phyloP scores from a whole-genome alignment of 2,113 vertebrate species.

The Enhydra lutris region DNA sequence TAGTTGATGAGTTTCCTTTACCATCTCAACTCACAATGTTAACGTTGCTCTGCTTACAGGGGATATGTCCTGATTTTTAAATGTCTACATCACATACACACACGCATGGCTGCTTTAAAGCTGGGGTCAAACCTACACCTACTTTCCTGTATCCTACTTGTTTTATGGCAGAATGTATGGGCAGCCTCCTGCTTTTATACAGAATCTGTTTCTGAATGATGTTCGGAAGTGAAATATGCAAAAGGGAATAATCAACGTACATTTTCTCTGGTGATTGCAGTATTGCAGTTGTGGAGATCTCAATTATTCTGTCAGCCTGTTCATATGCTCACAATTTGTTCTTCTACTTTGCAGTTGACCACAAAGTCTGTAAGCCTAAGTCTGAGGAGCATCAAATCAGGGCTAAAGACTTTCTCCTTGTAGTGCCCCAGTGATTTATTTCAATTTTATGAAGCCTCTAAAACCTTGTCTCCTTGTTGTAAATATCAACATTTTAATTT shows the following conservation, averaged over 20 bases:
- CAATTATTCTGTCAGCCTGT: neutral
- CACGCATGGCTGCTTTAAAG: neutral
- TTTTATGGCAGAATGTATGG: neutral
- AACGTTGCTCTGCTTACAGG: neutral
- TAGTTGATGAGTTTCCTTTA: neutral
- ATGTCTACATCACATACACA: neutral
- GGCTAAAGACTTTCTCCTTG: neutral
- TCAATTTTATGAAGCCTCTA: neutral
- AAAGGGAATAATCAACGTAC: conserved; percentile 2
- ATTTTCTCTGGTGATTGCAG: conserved; percentile 10
- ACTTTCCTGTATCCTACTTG: neutral
- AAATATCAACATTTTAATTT: conserved; percentile 39
- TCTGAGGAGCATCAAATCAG: neutral
- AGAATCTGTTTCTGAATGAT: neutral
- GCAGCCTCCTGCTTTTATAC: neutral
- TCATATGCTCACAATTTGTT: neutral
- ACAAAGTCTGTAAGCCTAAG: neutral
- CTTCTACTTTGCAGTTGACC: neutral
- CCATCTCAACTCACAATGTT: neutral
- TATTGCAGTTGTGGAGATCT: neutral
- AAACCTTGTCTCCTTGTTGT: neutral
- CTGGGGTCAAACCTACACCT: neutral
- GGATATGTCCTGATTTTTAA: neutral
- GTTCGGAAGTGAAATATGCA: conserved; percentile 42
- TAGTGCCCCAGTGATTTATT: neutral